Conservation (phyloP, 2,797 vertebrate genomes). For the Scolopax rusticola region DNA sequence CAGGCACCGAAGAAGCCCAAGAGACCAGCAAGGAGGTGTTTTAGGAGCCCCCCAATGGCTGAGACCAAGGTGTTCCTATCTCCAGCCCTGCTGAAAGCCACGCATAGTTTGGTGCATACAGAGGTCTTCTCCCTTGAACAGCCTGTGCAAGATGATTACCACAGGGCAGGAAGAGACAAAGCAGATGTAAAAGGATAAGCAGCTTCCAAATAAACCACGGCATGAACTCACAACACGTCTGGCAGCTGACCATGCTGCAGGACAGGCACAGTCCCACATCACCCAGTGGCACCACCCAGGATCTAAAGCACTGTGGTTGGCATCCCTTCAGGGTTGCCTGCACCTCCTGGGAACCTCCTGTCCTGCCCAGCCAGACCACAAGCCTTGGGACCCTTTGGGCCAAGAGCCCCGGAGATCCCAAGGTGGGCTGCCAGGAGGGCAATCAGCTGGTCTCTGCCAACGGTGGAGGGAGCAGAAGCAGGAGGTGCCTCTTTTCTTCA, state of each 20-base stretch:
- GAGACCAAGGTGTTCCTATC: background rate
- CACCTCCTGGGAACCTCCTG: background rate
- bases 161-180: background rate
- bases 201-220: background rate
- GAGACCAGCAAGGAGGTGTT: background rate
- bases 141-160: background rate
- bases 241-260: background rate
- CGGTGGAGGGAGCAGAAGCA: background rate
- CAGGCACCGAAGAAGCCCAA: background rate
- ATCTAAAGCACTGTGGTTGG: fast-evolving
- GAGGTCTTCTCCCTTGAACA: background rate
- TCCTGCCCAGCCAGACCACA: background rate
- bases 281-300: background rate
- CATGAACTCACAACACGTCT: background rate
- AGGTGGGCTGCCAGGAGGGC: background rate
- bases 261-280: background rate
- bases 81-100: background rate
- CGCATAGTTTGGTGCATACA: background rate
- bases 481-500: background rate
- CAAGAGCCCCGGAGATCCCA: background rate
- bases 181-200: background rate
- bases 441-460: background rate
- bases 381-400: background rate
- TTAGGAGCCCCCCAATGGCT: fast-evolving
- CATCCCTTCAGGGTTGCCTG: background rate